Evolutionary conservation across 2,888 invertebrate genomes (phyloP), one percentile per base, ranked within the genome.

Genomic region (Zaprionus obscuricornis): DNA sequence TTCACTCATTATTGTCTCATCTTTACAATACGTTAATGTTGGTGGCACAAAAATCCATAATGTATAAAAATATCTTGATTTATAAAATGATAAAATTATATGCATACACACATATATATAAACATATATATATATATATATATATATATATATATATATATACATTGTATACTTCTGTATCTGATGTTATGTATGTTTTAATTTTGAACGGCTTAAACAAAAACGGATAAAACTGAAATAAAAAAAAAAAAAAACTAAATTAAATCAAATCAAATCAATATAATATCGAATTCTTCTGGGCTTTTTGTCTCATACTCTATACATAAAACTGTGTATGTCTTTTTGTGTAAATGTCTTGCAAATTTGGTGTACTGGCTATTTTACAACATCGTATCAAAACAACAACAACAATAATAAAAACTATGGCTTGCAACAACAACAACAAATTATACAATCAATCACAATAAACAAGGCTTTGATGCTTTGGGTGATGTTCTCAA

Each of bases 401-500:
- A 56, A 51, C 58, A 73, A 76, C 29, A 18, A 42, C 37, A 24
- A 22, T 46, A 46, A 76, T 78, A n/a, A 89, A 93, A 94, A 92
- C 89, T 94, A 94, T 91, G 94, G n/a, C 33, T 37, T 14, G 37
- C 59, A 52, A 65, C 55, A 63, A 60, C 56, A 57, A 52, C 54
- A 47, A 54, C 50, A 51, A 66, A 50, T 52, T 56, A 64, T 42
- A 52, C 43, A 65, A 56, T 52, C 58, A 73, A 76, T 33, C 24
- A 42, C 37, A 24, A 22, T 46, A 46, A 76, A 78, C n/a, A 89
- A 93, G 94, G 92, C 89, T 94, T 94, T 91, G 94, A 95, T 91
- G 93, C 93, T 85, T 92, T 95, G 91, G 94, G 94, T 73, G 94
- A 94, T 89, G 93, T 94, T 65, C 90, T 95, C 78, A 93, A 93